These are phyloP conservation scores for Drosophila sordidapex DNA, from an alignment of 2,888 invertebrate species.

Conservation along the genomic window DNA sequence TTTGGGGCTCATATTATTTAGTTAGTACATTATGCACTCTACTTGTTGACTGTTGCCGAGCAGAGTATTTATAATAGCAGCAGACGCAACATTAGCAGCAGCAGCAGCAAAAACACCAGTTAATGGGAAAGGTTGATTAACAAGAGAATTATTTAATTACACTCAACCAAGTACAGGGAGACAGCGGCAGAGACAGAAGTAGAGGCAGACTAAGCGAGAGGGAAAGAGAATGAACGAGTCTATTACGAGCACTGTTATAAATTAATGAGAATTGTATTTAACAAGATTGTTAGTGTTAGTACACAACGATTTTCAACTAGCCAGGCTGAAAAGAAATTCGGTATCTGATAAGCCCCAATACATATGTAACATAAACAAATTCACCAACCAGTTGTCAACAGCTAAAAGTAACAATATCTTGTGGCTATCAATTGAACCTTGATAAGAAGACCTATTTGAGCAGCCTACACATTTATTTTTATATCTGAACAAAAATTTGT, in stretches of 20 bases:
- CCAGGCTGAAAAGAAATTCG: neutral
- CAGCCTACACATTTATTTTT: neutral
- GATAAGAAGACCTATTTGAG: neutral
- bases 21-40: constrained; percentile 25
- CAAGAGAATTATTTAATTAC: constrained; percentile 42
- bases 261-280: constrained; percentile 25
- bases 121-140: constrained; percentile 46
- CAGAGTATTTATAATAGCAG: constrained; percentile 7
- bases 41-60: constrained; percentile 8
- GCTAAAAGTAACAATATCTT: neutral
- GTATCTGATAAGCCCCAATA: neutral
- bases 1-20: constrained; percentile 15
- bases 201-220: neutral
- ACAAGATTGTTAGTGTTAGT: neutral
- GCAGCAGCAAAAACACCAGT: constrained; percentile 27
- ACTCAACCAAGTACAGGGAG: neutral
- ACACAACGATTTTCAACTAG: neutral
- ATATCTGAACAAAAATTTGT: neutral
- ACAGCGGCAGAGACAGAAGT: neutral
- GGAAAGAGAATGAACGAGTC: neutral
- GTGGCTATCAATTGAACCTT: neutral
- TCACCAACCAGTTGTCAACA: neutral
- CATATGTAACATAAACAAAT: neutral
- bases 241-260: constrained; percentile 3
- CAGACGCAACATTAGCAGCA: constrained; percentile 4